Evolutionary conservation across 2,113 vertebrate species (phyloP).

Genomic region (Albula glossodonta): DNA sequence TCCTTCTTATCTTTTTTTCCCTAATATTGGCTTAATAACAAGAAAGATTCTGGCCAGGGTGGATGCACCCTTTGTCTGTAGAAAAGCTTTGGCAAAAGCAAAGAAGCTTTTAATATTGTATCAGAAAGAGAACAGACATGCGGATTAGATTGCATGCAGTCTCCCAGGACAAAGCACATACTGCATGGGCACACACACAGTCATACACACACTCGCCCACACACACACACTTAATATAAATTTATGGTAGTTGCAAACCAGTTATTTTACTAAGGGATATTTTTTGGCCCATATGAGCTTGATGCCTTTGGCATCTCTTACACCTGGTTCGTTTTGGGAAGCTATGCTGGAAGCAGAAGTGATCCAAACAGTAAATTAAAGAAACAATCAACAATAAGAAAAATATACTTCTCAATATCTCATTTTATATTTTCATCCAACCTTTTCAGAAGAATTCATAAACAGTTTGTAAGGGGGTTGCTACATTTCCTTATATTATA

Average conservation of each 20-base stretch:
- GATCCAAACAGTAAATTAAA: neutral
- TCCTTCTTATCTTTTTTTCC: neutral
- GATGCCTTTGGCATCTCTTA: neutral
- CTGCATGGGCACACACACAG: neutral
- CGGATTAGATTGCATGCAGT: neutral
- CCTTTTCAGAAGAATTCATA: neutral
- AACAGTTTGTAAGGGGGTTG: neutral
- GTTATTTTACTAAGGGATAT: neutral
- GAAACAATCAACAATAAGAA: neutral
- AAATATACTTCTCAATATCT: neutral
- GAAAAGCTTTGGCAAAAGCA: neutral
- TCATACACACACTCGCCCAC: neutral
- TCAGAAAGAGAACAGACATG: neutral
- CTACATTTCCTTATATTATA: neutral
- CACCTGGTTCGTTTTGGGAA: neutral
- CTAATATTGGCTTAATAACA: conserved; percentile 3
- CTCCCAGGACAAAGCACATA: neutral
- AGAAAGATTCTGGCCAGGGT: neutral
- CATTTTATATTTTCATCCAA: neutral
- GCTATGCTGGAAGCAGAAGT: neutral
- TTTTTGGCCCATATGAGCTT: neutral
- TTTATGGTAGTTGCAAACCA: too few species aligned
- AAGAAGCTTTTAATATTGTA: neutral
- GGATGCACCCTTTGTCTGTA: neutral
- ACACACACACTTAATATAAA: neutral